Base-by-base conservation (phyloP, 2,797 vertebrate genomes). In the Mormyrus hasselquistii region DNA sequence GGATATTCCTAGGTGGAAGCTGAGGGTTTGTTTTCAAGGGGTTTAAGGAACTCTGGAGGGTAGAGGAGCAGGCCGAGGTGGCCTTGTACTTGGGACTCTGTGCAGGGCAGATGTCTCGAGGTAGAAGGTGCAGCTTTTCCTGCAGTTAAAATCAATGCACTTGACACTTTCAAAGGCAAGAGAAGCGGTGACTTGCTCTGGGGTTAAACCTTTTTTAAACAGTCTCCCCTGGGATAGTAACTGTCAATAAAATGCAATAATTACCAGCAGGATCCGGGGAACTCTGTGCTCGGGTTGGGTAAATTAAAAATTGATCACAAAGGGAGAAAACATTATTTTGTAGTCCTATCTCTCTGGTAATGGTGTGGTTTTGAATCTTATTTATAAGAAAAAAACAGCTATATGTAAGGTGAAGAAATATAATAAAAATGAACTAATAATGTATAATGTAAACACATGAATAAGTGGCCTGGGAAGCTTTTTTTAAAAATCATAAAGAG, bases 161-260 rank as follows among this genome's bases (percentile, higher is more conserved):
- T 97, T 96, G 96, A 96, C 95, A 97, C 96, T 96, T 97, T 97
- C 96, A 98, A 97, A 97, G 96, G 95, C 92, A 91, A 90, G 89
- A 94, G 93, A 95, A 96, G 94, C 95, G 94, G 94, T 93, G 94
- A 96, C 96, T 96, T 97, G 95, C 96, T 97, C 96, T 95, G 93
- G 96, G 96, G 96, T 98, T 98, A 97, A 98, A 97, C 96, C 97
- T 97, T 94, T 95, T 96, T 97, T 95, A 97, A 97, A 97, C 97
- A 96, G 96, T 94, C 94, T 97, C 96, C 96, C 95, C 90, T 92
- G 95, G 95, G 96, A 96, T 95, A 95, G 95, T 94, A 94, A 93
- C 96, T 96, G 96, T 98, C 97, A 98, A 96, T 98, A 97, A 97
- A 96, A 95, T 93, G 92, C 95, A 96, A 96, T 98, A 97, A 97